A percentile compares a stretch with the other conserved stretches of the same genome.
phyloP scores from a whole-genome alignment of 1,140 invertebrate species.

The Cylas formicarius region DNA sequence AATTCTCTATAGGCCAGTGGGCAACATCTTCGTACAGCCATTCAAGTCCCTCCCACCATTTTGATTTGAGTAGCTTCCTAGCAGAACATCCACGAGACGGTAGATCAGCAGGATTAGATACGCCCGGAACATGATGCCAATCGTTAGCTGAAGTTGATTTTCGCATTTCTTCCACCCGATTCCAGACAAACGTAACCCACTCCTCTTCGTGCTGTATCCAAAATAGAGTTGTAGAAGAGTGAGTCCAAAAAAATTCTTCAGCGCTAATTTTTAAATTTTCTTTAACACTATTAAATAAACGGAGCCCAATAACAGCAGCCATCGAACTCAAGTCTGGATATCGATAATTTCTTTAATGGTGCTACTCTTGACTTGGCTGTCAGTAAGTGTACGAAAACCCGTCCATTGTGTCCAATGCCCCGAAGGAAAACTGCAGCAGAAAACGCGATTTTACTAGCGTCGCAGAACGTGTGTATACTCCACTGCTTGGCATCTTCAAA shows the following conservation, averaged over 20 bases:
- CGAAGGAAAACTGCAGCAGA: slow-evolving; percentile 26
- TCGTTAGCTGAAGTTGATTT: slow-evolving; percentile 7
- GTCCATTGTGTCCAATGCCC: slow-evolving; percentile 2
- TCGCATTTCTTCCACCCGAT: slow-evolving; percentile 39
- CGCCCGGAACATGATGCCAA: slow-evolving; percentile 40
- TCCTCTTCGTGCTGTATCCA: slow-evolving; percentile 35
- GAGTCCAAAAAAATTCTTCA: slow-evolving; percentile 27
- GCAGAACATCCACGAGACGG: slow-evolving; percentile 39
- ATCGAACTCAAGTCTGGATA: slow-evolving; percentile 29
- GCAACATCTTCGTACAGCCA: slow-evolving; percentile 8
- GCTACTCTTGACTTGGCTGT: slow-evolving; percentile 28
- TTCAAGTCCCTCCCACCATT: slow-evolving; percentile 41
- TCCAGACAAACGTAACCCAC: slow-evolving; percentile 41
- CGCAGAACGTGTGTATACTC: slow-evolving; percentile 30
- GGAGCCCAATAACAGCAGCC: slow-evolving; percentile 13
- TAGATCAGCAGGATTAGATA: slow-evolving; percentile 42
- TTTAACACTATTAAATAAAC: slow-evolving; percentile 11
- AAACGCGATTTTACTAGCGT: slow-evolving; percentile 31
- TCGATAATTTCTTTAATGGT: slow-evolving; percentile 25
- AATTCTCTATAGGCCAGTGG: slow-evolving; percentile 1
- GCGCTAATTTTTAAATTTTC: slow-evolving; percentile 1
- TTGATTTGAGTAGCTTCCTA: slow-evolving; percentile 32
- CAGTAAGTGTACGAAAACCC: slow-evolving; percentile 17
- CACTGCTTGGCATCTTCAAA: neutral
- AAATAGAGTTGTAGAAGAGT: slow-evolving; percentile 37